Evolutionary conservation across 64 coral and sea anemone genomes (phyloP).

Genomic region (Cladopsammia gracilis): DNA sequence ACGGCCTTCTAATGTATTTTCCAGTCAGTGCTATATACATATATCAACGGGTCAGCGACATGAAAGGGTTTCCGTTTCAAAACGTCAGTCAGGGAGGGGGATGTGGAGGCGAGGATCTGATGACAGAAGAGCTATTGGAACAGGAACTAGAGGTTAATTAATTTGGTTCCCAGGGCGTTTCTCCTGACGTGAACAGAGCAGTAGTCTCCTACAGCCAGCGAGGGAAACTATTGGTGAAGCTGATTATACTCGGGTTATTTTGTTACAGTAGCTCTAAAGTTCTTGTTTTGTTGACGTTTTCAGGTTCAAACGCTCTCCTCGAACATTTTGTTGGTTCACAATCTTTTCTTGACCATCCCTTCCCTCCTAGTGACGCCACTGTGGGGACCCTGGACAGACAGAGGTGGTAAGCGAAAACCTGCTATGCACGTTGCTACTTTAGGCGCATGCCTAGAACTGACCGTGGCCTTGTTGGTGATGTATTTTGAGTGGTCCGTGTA

Average conservation of each 20-base stretch:
- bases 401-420: constrained; percentile 69
- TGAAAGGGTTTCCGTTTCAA: constrained; percentile 61
- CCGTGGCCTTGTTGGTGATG: constrained; percentile 65
- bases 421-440: constrained; percentile 64
- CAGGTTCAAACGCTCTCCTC: constrained; percentile 67
- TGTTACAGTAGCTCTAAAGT: too few relatives aligned
- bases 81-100: constrained; percentile 51
- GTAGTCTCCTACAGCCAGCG: too few relatives aligned
- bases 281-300: neutral
- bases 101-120: constrained; percentile 31
- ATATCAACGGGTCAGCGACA: constrained; percentile 74
- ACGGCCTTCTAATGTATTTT: constrained; percentile 62
- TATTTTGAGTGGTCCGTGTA: constrained; percentile 76
- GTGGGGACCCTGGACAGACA: constrained; percentile 83
- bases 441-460: constrained; percentile 73
- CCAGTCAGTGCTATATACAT: constrained; percentile 65
- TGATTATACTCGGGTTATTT: neutral
- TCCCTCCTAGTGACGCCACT: constrained; percentile 69
- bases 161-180: neutral
- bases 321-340: constrained; percentile 4
- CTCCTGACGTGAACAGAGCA: neutral
- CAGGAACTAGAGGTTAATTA: constrained; percentile 51
- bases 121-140: constrained; percentile 10
- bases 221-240: too few relatives aligned
- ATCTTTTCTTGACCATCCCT: constrained; percentile 33